phyloP scores from a whole-genome alignment of 2,888 invertebrate genomes.

The Torymus tubicola region DNA sequence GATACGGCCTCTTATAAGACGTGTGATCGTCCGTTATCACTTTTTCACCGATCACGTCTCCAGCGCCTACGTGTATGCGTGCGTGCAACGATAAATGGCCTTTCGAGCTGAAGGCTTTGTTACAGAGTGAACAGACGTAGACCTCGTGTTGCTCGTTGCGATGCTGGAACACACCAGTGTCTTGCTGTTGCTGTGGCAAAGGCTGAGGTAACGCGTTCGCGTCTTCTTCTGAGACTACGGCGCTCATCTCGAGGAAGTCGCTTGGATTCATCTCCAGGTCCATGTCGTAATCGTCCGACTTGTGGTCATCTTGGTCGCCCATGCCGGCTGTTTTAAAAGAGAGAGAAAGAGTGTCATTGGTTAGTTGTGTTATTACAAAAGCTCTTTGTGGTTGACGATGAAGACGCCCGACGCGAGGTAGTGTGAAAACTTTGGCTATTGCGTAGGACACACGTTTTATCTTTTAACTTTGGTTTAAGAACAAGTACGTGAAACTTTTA shows the following conservation, averaged over 20 bases:
- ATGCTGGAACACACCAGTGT: constrained; percentile 58
- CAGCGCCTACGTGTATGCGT: constrained; percentile 74
- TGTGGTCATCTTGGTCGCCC: constrained; percentile 70
- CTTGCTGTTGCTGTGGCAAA: constrained; percentile 54
- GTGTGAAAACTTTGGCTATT: too few relatives aligned
- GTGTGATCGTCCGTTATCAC: constrained; percentile 75
- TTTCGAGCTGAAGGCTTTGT: constrained; percentile 76
- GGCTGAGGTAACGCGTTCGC: constrained; percentile 20
- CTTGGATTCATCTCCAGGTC: constrained; percentile 76
- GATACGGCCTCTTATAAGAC: constrained; percentile 75
- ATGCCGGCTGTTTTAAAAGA: constrained; percentile 10
- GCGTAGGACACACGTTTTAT: too few relatives aligned
- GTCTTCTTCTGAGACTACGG: constrained; percentile 49
- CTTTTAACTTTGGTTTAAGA: too few relatives aligned
- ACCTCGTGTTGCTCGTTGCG: constrained; percentile 73
- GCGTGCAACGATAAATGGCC: constrained; percentile 76
- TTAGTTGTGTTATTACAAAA: too few relatives aligned
- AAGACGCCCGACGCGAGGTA: too few relatives aligned
- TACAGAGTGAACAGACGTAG: constrained; percentile 75
- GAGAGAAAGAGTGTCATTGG: not conserved
- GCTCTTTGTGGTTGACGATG: too few relatives aligned
- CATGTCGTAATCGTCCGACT: constrained; percentile 73
- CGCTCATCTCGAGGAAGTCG: constrained; percentile 66
- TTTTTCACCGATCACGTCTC: constrained; percentile 74
- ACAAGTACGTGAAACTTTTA: too few relatives aligned